Evolutionary conservation across 2,888 invertebrate genomes (phyloP), one percentile per base, ranked within the genome.

Genomic region (Belgica antarctica): DNA sequence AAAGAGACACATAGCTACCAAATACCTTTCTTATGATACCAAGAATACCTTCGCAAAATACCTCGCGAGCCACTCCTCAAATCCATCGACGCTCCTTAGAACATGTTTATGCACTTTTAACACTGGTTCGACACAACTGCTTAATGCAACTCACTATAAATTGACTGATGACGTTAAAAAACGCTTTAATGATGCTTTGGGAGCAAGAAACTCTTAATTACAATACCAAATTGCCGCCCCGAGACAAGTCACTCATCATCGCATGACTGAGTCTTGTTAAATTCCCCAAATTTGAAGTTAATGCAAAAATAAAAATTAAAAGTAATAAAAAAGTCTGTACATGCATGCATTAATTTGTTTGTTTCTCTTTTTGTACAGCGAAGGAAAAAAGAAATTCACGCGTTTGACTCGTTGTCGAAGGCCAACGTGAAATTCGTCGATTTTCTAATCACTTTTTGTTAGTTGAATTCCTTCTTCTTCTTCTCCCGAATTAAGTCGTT

Each of bases 281-380:
- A 31, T 31, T 17, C 46, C 8, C 46, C n/a, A 46, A 12, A 46
- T 4, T 46, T n/a, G 17, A 7, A 5, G 4, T 46, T 46, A 15
- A 7, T 7, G 8, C 8, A 46, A 46, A 59, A 59, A 25, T 59
- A 59, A 27, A 59, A 46, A 46, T 46, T 15, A 12, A n/a, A n/a
- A n/a, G n/a, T n/a, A n/a, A n/a, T 22, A 59, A 27, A 27, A 59
- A 22, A 22, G 7, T 22, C 5, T 22, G 15, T 27, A 12, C 25
- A 22, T n/a, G 59, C 59, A 59, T 59, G 59, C 59, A 59, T 59
- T 59, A 76, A 78, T 5, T 28, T 27, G 27, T 57, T 31, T 27
- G 25, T 61, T 70, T 27, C 24, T 31, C 61, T 65, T 31, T 65
- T 2, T 15, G 17, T 19, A 28, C 36, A 22, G 65, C 24, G 47